Evolutionary conservation across 1,140 invertebrate species (phyloP), one percentile per base, ranked within the genome.

Genomic region (Oryzaephilus surinamensis): DNA sequence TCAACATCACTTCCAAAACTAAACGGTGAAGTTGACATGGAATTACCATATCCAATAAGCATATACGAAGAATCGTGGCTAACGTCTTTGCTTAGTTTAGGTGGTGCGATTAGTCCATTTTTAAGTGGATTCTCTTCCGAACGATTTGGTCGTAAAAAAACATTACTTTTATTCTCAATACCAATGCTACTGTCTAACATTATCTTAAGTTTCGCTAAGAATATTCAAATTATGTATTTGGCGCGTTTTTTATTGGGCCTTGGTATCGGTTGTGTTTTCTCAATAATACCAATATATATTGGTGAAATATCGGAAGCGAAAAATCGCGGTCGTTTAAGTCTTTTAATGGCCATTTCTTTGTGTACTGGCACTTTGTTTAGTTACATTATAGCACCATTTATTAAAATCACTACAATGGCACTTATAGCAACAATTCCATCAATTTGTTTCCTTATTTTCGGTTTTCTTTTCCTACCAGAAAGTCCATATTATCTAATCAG

Each of bases 401-500:
- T 31, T 0, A 11, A 17, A 3, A 13, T 38, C 8, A 17, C 28
- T 3, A 19, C 27, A 19, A 20, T 38, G 13, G 21, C 27, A 15
- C 17, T 31, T 2, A 21, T 38, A 6, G 5, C 3, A 20, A 20
- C 28, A 20, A 15, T 12, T n/a, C 27, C 3, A 17, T 30, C 21
- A n/a, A n/a, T n/a, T n/a, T n/a, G n/a, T n/a, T n/a, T n/a, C n/a
- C n/a, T n/a, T n/a, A n/a, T n/a, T n/a, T n/a, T n/a, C n/a, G n/a
- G n/a, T 20, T 38, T 20, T 20, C 4, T 18, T 31, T 17, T 15
- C 11, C 13, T 20, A 18, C 27, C 28, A 16, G 36, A 38, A 31
- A 31, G 17, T 23, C 36, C 36, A 2, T 10, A 13, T 15, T 38
- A 31, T 23, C 60, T 90, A 15, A 1, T 26, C 3, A 36, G 26